Evolutionary conservation across 2,113 vertebrate species (phyloP).

Genomic region (Rhinolophus sinicus): DNA sequence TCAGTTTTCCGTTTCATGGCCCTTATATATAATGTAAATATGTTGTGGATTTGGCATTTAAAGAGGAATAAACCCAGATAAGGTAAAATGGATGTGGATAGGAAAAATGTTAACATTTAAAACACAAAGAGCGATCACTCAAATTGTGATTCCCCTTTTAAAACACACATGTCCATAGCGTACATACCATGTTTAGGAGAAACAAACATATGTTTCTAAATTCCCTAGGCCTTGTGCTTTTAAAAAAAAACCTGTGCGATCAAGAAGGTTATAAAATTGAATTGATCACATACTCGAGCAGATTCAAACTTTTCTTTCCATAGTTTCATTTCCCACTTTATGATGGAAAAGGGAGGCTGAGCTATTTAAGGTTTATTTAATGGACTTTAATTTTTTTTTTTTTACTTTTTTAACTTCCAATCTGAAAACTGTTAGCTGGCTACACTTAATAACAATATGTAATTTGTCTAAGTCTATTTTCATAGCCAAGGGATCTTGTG

Average conservation of each 20-base stretch:
- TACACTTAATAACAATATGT: not conserved
- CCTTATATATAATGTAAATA: not conserved
- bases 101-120: constrained; percentile 8
- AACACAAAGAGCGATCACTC: not conserved
- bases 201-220: not conserved
- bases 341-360: not conserved
- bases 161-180: not conserved
- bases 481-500: not conserved
- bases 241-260: not conserved
- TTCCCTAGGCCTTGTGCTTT: not conserved
- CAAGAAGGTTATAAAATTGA: constrained; percentile 34
- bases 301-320: constrained; percentile 22
- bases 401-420: not conserved
- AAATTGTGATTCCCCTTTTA: not conserved
- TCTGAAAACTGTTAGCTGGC: constrained; percentile 16
- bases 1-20: not conserved
- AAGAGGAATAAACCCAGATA: not conserved
- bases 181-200: not conserved
- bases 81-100: not conserved
- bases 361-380: constrained; percentile 21
- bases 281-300: not conserved
- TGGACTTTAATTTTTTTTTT: not conserved
- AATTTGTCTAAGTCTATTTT: not conserved
- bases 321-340: constrained; percentile 21
- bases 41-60: not conserved